These are phyloP conservation scores for Lordiphosa andalusiaca DNA, from an alignment of 2,888 invertebrate species.

Conservation along the genomic window DNA sequence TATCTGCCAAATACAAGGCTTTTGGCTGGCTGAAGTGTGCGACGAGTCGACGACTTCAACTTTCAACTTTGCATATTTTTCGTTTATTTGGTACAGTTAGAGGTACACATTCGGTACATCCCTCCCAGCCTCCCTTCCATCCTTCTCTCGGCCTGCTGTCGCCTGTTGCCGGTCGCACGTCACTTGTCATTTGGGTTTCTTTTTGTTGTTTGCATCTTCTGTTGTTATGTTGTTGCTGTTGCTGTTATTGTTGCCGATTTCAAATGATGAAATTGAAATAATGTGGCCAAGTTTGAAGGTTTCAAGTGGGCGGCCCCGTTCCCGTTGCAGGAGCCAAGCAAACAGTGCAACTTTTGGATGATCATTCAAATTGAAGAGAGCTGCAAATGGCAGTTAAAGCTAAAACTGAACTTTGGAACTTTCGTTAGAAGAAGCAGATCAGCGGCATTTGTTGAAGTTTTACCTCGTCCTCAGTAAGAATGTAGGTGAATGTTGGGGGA, in stretches of 20 bases:
- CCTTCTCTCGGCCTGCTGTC: slow-evolving; percentile 4
- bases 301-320: slow-evolving; percentile 43
- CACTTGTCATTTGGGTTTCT: slow-evolving; percentile 46
- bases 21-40: slow-evolving; percentile 34
- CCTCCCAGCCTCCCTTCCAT: slow-evolving; percentile 6
- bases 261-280: slow-evolving; percentile 54
- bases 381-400: slow-evolving; percentile 7
- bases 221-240: slow-evolving; percentile 15
- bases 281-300: slow-evolving; percentile 50
- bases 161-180: slow-evolving; percentile 49
- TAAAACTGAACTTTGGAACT: too few relatives aligned
- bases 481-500: too few relatives aligned
- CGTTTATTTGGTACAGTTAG: slow-evolving; percentile 68
- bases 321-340: slow-evolving; percentile 40
- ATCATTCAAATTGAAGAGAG: slow-evolving; percentile 6
- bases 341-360: slow-evolving; percentile 11
- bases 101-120: slow-evolving; percentile 11
- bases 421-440: too few relatives aligned
- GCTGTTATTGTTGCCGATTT: slow-evolving; percentile 35
- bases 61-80: slow-evolving; percentile 64
- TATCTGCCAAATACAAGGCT: slow-evolving; percentile 27
- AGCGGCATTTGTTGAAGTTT: too few relatives aligned
- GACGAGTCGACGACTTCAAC: slow-evolving; percentile 53
- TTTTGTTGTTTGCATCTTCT: slow-evolving; percentile 54
- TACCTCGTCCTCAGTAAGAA: too few relatives aligned